A percentile compares a stretch with the other conserved stretches of the same genome.
Evolutionary conservation across 64 coral and sea anemone species (phyloP).

Genomic region (Acropora yongei): DNA sequence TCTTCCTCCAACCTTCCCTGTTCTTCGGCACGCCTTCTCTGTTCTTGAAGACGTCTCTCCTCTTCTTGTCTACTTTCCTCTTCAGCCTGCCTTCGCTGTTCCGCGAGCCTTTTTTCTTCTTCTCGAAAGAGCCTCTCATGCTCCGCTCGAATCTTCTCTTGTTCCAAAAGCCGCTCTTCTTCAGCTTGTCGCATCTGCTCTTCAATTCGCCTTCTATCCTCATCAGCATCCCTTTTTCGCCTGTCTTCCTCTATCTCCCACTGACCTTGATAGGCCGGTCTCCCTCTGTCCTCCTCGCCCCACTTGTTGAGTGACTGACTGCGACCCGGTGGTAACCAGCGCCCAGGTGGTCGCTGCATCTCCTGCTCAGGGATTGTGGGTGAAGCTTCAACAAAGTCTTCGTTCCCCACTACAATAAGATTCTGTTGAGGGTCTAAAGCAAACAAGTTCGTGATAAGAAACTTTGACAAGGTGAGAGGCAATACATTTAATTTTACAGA

Average conservation of each 20-base stretch:
- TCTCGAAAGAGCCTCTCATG: constrained; percentile 36
- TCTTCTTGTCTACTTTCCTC: constrained; percentile 74
- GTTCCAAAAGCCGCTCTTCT: constrained; percentile 33
- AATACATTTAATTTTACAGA: no score
- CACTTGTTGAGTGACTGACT: constrained; percentile 10
- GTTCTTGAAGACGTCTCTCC: constrained; percentile 41
- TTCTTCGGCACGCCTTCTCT: constrained; percentile 55
- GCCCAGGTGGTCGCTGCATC: constrained; percentile 70
- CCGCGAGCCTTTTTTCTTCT: constrained; percentile 31
- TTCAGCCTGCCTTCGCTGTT: constrained; percentile 36
- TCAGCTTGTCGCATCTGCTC: constrained; percentile 24
- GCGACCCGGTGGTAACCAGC: constrained; percentile 66
- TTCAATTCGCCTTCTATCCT: background rate
- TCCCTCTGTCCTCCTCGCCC: constrained; percentile 36
- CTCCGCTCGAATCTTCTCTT: constrained; percentile 19
- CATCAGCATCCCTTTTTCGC: constrained; percentile 20
- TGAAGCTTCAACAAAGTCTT: constrained; percentile 53
- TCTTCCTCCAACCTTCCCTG: constrained; percentile 69
- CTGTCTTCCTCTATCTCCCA: constrained; percentile 62
- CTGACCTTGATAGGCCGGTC: background rate
- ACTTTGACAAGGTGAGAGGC: background rate
- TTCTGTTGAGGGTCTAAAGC: constrained; percentile 53
- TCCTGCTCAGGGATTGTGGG: constrained; percentile 79
- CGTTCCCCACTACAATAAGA: constrained; percentile 21
- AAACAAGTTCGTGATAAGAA: background rate